Conservation (phyloP, 2,113 vertebrate genomes). For the Pseudorectes ferrugineus region DNA sequence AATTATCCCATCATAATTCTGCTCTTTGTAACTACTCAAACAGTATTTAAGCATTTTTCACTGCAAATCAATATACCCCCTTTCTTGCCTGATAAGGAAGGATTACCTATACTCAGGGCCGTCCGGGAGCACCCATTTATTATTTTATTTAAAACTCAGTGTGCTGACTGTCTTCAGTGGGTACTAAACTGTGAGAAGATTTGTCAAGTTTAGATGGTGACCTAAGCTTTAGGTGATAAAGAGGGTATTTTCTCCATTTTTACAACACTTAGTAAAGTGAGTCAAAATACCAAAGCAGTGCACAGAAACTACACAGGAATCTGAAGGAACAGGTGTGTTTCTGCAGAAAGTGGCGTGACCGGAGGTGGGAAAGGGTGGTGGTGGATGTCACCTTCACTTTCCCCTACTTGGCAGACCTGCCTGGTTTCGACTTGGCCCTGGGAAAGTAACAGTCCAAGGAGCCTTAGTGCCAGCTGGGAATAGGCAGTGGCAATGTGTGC, state of each 20-base stretch:
- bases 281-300: neutral
- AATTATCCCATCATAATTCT: neutral
- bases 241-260: neutral
- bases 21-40: neutral
- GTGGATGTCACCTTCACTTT: neutral
- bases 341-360: neutral
- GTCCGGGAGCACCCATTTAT: neutral
- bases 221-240: neutral
- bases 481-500: neutral
- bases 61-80: neutral
- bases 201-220: neutral
- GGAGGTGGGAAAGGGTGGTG: neutral
- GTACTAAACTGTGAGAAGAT: neutral
- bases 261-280: neutral
- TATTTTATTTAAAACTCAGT: neutral
- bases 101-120: neutral
- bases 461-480: neutral
- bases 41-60: neutral
- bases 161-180: neutral
- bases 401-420: neutral
- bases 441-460: neutral
- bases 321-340: neutral
- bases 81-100: neutral
- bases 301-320: neutral
- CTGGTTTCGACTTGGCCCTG: neutral